Conservation (phyloP, 2,888 invertebrate genomes). For the Drosophila lacicola region DNA sequence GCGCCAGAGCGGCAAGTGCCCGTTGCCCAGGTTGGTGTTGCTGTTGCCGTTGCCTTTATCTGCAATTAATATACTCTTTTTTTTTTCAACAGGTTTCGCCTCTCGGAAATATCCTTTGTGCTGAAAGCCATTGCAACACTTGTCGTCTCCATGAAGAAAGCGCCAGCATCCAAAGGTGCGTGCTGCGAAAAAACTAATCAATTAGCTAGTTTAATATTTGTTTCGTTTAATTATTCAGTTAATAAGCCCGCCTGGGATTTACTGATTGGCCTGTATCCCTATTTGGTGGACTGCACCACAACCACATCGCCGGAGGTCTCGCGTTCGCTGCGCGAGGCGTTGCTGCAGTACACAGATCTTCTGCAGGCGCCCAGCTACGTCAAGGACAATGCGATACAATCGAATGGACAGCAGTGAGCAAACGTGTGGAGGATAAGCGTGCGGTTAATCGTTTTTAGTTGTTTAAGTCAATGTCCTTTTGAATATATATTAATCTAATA, state of each 20-base stretch:
- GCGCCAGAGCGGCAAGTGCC: constrained; percentile 93
- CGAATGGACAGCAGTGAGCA: constrained; percentile 82
- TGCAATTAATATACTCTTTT: background rate
- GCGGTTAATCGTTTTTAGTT: constrained; percentile 55
- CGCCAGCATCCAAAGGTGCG: constrained; percentile 93
- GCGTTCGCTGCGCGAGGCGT: constrained; percentile 92
- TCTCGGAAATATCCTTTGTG: constrained; percentile 98
- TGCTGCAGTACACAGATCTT: constrained; percentile 94
- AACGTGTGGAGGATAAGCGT: constrained; percentile 7
- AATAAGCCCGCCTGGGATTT: constrained; percentile 97
- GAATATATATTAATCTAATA: constrained; percentile 45
- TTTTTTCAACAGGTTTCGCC: constrained; percentile 89
- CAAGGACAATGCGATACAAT: constrained; percentile 65
- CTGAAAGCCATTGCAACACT: constrained; percentile 97
- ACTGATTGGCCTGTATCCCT: constrained; percentile 95
- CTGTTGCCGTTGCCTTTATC: constrained; percentile 83
- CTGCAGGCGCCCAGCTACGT: constrained; percentile 87
- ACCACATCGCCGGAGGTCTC: constrained; percentile 93
- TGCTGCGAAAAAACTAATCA: background rate
- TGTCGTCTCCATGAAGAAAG: constrained; percentile 96
- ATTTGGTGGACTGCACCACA: constrained; percentile 93
- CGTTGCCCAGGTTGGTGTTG: constrained; percentile 89
- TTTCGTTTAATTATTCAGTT: constrained; percentile 86
- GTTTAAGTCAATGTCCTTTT: constrained; percentile 58
- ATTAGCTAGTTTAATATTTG: no score